Evolutionary conservation across 2,797 vertebrate species (phyloP).

Genomic region (Crenuchus spilurus): DNA sequence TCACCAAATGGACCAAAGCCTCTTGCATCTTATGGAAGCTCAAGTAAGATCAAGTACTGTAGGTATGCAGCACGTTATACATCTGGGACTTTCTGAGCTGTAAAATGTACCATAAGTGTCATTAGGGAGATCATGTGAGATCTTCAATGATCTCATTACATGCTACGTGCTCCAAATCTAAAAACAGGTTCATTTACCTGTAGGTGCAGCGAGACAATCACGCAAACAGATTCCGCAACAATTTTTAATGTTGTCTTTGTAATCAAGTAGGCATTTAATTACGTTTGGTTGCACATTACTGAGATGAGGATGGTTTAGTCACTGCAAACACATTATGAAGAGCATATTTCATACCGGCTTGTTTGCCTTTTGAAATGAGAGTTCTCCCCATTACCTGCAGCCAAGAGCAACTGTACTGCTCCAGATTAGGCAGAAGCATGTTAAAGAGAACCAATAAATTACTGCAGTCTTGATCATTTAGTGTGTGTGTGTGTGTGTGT

Average conservation of each 20-base stretch:
- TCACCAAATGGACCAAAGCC: no score
- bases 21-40: no score
- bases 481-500: neutral
- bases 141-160: conserved; percentile 1
- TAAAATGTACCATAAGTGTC: neutral
- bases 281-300: conserved; percentile 50
- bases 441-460: conserved; percentile 39
- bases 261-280: conserved; percentile 49
- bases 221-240: conserved; percentile 35
- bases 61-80: no score
- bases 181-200: conserved; percentile 16
- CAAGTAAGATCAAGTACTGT: no score
- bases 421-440: neutral
- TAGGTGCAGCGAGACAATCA: conserved; percentile 4
- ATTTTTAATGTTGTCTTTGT: conserved; percentile 46
- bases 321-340: conserved; percentile 44
- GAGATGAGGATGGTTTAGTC: conserved; percentile 50
- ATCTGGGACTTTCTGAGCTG: no score
- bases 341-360: conserved; percentile 40
- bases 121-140: neutral
- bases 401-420: conserved; percentile 22
- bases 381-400: conserved; percentile 39
- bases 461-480: conserved; percentile 38
- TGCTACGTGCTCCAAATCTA: neutral
- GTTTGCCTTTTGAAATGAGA: conserved; percentile 50